Conservation (phyloP, 2,888 invertebrate genomes). For the Campoplex nolae region DNA sequence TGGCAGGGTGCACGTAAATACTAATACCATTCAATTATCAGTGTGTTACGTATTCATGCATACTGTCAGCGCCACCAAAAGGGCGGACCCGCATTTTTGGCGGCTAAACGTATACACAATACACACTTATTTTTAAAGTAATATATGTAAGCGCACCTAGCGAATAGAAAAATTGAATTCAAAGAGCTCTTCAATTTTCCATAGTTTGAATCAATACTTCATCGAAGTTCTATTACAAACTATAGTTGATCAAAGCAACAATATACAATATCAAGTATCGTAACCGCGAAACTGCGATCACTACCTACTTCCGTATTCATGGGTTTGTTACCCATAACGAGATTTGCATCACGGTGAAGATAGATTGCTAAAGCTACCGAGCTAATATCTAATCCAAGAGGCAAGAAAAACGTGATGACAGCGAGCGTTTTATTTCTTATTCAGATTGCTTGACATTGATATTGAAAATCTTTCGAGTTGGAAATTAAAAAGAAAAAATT, state of each 20-base stretch:
- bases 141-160: too few species aligned
- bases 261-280: background rate
- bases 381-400: background rate
- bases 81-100: too few species aligned
- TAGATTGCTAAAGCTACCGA: constrained; percentile 30
- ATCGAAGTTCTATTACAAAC: background rate
- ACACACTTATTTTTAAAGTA: too few species aligned
- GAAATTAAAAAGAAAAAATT: too few species aligned
- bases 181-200: background rate
- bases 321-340: constrained; percentile 49
- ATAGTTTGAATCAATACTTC: background rate
- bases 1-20: too few species aligned
- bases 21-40: too few species aligned
- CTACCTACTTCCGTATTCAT: constrained; percentile 61
- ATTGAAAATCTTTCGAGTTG: background rate
- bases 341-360: constrained; percentile 53
- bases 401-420: constrained; percentile 10
- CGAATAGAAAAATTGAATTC: background rate
- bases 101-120: too few species aligned
- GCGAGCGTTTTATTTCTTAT: background rate
- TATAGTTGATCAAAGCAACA: background rate
- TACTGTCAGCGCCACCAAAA: too few species aligned
- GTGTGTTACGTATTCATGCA: too few species aligned
- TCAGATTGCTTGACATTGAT: background rate
- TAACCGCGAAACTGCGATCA: constrained; percentile 1